Evolutionary conservation across 2,113 vertebrate genomes (phyloP).

Genomic region (Cacatua alba): DNA sequence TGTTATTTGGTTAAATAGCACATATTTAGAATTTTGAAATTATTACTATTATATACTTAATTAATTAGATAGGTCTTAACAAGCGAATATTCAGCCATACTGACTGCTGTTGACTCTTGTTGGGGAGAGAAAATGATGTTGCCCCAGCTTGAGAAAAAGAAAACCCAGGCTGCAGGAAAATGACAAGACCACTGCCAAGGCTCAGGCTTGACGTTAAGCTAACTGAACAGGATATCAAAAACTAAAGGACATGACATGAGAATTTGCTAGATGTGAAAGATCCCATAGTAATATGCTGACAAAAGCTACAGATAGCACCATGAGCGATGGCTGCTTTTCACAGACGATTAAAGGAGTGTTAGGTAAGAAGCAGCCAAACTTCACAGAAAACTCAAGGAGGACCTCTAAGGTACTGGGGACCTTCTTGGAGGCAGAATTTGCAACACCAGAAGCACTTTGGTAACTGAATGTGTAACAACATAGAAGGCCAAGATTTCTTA

Average conservation of each 20-base stretch:
- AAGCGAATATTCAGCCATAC: background rate
- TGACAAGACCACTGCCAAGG: background rate
- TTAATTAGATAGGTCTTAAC: background rate
- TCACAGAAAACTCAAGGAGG: background rate
- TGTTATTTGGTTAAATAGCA: background rate
- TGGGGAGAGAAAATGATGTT: background rate
- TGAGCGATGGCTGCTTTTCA: background rate
- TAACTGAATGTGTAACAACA: background rate
- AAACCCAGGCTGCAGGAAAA: background rate
- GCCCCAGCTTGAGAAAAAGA: background rate
- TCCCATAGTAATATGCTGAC: background rate
- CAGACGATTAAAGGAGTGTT: background rate
- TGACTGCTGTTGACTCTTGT: background rate
- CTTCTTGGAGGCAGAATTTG: background rate
- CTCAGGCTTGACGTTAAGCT: background rate
- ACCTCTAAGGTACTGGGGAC: background rate
- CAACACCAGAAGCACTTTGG: background rate
- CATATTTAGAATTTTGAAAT: background rate
- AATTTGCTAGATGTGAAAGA: background rate
- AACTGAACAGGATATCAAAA: background rate
- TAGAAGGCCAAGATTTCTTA: background rate
- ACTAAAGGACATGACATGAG: background rate
- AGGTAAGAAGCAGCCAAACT: background rate
- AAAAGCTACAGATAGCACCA: background rate
- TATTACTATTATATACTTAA: background rate